Evolutionary conservation across 2,113 vertebrate genomes (phyloP), one percentile per base, ranked within the genome.

Genomic region (Pterocles burchelli): DNA sequence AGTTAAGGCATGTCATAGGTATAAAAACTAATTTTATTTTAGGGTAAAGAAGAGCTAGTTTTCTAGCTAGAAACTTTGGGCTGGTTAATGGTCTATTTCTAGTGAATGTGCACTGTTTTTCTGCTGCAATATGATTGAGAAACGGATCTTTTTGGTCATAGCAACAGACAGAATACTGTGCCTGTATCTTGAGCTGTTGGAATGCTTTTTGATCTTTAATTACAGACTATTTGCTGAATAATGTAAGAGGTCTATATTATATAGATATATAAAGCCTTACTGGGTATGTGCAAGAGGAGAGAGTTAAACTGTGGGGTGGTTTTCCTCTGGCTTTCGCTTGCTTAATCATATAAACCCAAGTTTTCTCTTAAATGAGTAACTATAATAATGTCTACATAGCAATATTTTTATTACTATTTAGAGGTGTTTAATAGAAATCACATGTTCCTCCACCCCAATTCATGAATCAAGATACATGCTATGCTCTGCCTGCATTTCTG

Each of bases 371-470:
- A 73, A 38, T 78, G 33, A 88, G 4, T 71, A 66, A n/a, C 10
- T 61, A 7, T 14, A 48, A 61, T 22, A 65, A 78, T 17, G 21
- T 46, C 15, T 89, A 8, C 18, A 26, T 25, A 25, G 15, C 13
- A 45, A 28, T 28, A 24, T 13, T 78, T 87, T 71, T 16, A 51
- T 72, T 61, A 24, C 9, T 46, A 2, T 52, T 52, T 36, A 65
- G 49, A 36, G 25, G 11, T 51, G 9, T 76, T 91, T 51, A 26
- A 16, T 3, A 62, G 49, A 83, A 83, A 48, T 46, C 18, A 9
- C 0, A 0, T 54, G 2, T 12, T 6, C 5, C 10, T 48, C 7
- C 8, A 24, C 4, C 26, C 28, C 1, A 4, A 26, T 76, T 57
- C 10, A 26, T 26, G 52, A 1, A 22, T 52, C 48, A 71, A 51